Percentiles rank a stretch among this genome's conserved stretches.
These are phyloP conservation scores for Empidonax alnorum DNA, from an alignment of 2,113 vertebrate genomes.

Conservation along the genomic window DNA sequence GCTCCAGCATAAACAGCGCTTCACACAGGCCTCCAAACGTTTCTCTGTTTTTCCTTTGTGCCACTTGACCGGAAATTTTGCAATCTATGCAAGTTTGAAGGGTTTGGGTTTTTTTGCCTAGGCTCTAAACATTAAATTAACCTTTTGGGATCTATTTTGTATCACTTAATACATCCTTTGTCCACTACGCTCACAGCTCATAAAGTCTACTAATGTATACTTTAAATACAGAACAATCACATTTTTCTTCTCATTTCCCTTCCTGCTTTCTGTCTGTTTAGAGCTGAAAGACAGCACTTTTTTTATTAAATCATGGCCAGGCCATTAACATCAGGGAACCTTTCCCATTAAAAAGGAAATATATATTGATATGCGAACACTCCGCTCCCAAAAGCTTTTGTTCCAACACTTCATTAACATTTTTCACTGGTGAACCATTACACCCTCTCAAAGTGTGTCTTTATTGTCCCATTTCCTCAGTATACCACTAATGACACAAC, in stretches of 20 bases:
- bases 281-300: not conserved
- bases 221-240: not conserved
- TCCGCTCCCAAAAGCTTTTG: not conserved
- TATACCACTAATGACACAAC: not conserved
- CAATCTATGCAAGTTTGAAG: not conserved
- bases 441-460: not conserved
- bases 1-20: not conserved
- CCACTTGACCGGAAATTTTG: not conserved
- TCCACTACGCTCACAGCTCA: not conserved
- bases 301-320: not conserved
- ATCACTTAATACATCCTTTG: not conserved
- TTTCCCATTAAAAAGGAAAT: conserved; percentile 10
- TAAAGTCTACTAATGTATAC: not conserved
- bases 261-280: not conserved
- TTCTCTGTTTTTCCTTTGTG: not conserved
- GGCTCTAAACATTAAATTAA: not conserved
- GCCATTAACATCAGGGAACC: not conserved
- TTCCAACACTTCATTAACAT: conserved; percentile 14
- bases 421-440: conserved; percentile 17
- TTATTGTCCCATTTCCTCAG: not conserved
- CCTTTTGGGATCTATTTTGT: not conserved
- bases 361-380: not conserved
- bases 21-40: not conserved
- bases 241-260: not conserved
- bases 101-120: not conserved